Evolutionary conservation across 2,113 vertebrate species (phyloP).

Genomic region (Mormyrus lacerda): DNA sequence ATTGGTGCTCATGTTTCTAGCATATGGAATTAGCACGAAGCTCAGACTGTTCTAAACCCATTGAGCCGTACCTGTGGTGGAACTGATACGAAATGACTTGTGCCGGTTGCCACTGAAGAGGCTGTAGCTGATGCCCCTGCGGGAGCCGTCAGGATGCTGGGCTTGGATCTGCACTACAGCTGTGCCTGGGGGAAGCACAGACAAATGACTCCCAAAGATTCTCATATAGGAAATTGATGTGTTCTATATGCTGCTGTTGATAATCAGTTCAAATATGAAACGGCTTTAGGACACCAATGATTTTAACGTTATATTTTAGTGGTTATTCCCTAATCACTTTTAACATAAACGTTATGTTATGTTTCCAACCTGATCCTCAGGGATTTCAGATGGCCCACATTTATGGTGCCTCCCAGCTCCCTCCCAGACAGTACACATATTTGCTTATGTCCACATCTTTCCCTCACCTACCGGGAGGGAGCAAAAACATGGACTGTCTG

Average conservation of each 20-base stretch:
- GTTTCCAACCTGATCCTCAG: neutral
- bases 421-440: neutral
- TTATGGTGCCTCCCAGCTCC: neutral
- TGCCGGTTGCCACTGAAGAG: slow-evolving; percentile 86
- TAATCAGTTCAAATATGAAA: neutral
- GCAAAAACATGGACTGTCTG: neutral
- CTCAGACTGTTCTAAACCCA: neutral
- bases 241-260: neutral
- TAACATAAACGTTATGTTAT: no score
- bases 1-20: neutral
- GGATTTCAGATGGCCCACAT: neutral
- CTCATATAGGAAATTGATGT: no score
- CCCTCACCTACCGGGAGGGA: neutral
- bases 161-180: slow-evolving; percentile 71
- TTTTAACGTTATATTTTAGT: neutral
- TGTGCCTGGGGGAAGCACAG: slow-evolving; percentile 64
- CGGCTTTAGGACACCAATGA: neutral
- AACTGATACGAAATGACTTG: slow-evolving; percentile 75
- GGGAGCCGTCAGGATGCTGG: slow-evolving; percentile 67
- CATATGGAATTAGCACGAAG: neutral
- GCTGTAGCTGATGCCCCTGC: slow-evolving; percentile 79
- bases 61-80: slow-evolving; percentile 69
- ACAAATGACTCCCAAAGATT: neutral
- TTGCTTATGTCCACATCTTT: neutral
- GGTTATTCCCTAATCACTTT: neutral